phyloP scores from a whole-genome alignment of 2,888 invertebrate species.

The Abrostola tripartita region DNA sequence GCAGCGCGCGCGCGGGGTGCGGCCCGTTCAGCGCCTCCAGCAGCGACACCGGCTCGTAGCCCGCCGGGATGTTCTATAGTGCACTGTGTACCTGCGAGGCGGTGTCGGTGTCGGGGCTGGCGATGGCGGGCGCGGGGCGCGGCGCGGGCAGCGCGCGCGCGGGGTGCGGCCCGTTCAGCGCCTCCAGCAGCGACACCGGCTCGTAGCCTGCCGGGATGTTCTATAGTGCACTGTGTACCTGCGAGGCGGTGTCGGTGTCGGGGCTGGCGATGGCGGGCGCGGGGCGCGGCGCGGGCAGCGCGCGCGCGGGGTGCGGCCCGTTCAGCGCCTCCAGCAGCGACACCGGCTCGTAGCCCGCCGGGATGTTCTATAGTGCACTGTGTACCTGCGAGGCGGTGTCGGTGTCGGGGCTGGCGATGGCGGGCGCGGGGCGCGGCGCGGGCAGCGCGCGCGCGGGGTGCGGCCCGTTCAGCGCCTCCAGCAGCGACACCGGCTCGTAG shows the following conservation, averaged over 20 bases:
- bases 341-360: slow-evolving; percentile 97
- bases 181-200: slow-evolving; percentile 97
- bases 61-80: slow-evolving; percentile 93
- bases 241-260: slow-evolving; percentile 90
- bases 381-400: slow-evolving; percentile 88
- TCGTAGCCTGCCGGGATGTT: slow-evolving; percentile 98
- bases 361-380: slow-evolving; percentile 90
- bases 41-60: slow-evolving; percentile 97
- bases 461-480: slow-evolving; percentile 98
- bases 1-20: slow-evolving; percentile 87
- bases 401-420: slow-evolving; percentile 86
- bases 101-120: slow-evolving; percentile 89
- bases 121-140: slow-evolving; percentile 70
- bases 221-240: slow-evolving; percentile 76
- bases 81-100: slow-evolving; percentile 79
- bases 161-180: slow-evolving; percentile 96
- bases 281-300: slow-evolving; percentile 75
- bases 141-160: slow-evolving; percentile 84
- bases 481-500: slow-evolving; percentile 97
- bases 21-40: slow-evolving; percentile 99
- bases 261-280: slow-evolving; percentile 77
- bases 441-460: slow-evolving; percentile 88
- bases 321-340: slow-evolving; percentile 98
- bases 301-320: slow-evolving; percentile 92
- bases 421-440: slow-evolving; percentile 70